Conservation (phyloP, 2,888 invertebrate species). For the Dastarcus helophoroides region DNA sequence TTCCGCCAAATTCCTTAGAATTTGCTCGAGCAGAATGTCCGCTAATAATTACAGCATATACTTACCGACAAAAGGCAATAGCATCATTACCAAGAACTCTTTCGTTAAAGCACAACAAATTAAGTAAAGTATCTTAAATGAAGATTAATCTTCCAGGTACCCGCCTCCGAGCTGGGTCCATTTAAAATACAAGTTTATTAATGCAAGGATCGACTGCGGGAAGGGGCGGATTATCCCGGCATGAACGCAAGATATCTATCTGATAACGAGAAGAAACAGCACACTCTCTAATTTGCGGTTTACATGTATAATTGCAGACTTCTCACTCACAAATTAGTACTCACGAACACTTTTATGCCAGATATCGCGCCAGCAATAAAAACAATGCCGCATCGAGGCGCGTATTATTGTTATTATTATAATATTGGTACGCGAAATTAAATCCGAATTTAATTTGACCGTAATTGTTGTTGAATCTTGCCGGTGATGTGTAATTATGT, state of each 20-base stretch:
- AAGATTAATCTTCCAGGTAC: no score
- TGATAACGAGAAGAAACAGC: constrained; percentile 5
- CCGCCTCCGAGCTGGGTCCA: no score
- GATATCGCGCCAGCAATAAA: constrained; percentile 2
- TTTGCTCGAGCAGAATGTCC: no score
- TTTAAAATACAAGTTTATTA: no score
- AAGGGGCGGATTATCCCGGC: background rate
- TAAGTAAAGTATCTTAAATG: no score
- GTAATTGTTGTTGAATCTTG: constrained; percentile 15
- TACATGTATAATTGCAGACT: constrained; percentile 29
- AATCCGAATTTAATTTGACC: constrained; percentile 16
- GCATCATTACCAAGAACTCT: no score
- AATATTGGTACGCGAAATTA: constrained; percentile 16
- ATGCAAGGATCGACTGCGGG: background rate
- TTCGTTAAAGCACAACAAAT: no score
- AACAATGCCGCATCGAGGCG: constrained; percentile 12
- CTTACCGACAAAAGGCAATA: no score
- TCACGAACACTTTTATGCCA: constrained; percentile 14
- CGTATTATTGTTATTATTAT: constrained; percentile 16
- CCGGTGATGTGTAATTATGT: background rate
- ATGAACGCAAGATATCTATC: background rate
- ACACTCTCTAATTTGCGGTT: constrained; percentile 24
- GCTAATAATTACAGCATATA: no score
- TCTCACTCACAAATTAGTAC: constrained; percentile 29
- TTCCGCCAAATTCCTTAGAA: no score